Evolutionary conservation across 1,140 invertebrate species (phyloP).

Genomic region (Magallana angulata): DNA sequence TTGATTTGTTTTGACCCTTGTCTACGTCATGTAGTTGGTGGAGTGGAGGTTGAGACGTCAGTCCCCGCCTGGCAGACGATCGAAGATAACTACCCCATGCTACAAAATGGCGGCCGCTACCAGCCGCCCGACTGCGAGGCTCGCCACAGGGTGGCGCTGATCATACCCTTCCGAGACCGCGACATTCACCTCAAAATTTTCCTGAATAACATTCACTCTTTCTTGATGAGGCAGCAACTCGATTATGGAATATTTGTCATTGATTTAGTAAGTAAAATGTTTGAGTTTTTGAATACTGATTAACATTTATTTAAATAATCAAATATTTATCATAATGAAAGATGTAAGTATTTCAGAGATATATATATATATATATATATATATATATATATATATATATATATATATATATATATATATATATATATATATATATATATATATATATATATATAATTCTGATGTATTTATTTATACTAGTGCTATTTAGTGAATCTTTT

Average conservation of each 20-base stretch:
- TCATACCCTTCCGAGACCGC: slow-evolving; percentile 70
- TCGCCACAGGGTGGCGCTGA: slow-evolving; percentile 62
- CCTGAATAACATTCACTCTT: slow-evolving; percentile 66
- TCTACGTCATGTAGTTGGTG: slow-evolving; percentile 34
- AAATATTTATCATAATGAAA: no score
- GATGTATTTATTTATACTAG: no score
- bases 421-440: no score
- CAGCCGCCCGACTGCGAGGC: slow-evolving; percentile 63
- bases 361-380: no score
- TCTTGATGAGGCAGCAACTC: slow-evolving; percentile 66
- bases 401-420: no score
- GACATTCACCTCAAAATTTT: slow-evolving; percentile 66
- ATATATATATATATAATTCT: no score
- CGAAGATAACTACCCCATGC: slow-evolving; percentile 51
- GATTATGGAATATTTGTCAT: slow-evolving; percentile 69
- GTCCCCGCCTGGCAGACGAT: slow-evolving; percentile 55
- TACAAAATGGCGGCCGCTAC: slow-evolving; percentile 67
- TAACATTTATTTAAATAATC: no score
- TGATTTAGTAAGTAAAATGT: slow-evolving; percentile 60
- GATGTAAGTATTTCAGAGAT: no score
- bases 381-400: no score
- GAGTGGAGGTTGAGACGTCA: background rate
- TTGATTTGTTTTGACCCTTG: no score
- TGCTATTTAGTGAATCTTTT: no score
- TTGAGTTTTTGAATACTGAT: no score